Evolutionary conservation across 2,113 vertebrate genomes (phyloP).

Genomic region (Sinocyclocheilus anophthalmus): DNA sequence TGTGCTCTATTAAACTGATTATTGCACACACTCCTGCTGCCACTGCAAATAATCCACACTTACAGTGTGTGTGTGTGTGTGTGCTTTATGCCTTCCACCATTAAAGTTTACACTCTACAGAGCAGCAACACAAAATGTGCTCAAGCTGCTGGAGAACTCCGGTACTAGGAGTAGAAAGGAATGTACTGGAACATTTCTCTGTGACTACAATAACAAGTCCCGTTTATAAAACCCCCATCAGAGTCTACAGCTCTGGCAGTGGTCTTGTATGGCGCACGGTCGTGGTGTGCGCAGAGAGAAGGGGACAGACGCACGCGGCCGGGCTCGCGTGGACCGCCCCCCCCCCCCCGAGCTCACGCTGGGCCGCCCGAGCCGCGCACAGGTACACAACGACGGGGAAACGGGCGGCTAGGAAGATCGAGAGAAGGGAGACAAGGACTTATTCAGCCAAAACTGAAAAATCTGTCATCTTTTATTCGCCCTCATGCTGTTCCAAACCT

Average conservation of each 20-base stretch:
- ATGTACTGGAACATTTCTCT: neutral
- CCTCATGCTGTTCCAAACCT: neutral
- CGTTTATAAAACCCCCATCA: neutral
- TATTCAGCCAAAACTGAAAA: neutral
- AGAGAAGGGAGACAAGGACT: no score
- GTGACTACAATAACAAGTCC: neutral
- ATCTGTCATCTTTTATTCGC: neutral
- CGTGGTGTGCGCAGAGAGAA: no score
- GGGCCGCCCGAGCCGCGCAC: no score
- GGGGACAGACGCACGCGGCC: no score
- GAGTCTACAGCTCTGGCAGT: neutral
- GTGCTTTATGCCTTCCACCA: neutral
- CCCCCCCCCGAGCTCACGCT: no score
- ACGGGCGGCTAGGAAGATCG: no score
- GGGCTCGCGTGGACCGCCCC: no score
- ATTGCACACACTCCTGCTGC: constrained; percentile 5
- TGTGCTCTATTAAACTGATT: constrained; percentile 37
- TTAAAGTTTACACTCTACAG: constrained; percentile 11
- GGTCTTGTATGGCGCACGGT: no score
- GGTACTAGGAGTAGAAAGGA: constrained; percentile 6
- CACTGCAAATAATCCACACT: constrained; percentile 1
- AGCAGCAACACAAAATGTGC: neutral
- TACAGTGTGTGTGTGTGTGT: neutral
- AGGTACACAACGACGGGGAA: no score
- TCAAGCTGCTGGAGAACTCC: neutral